A percentile compares a stretch with the other conserved stretches of the same genome.
phyloP scores from a whole-genome alignment of 2,113 vertebrate species.

The Gila orcuttii region DNA sequence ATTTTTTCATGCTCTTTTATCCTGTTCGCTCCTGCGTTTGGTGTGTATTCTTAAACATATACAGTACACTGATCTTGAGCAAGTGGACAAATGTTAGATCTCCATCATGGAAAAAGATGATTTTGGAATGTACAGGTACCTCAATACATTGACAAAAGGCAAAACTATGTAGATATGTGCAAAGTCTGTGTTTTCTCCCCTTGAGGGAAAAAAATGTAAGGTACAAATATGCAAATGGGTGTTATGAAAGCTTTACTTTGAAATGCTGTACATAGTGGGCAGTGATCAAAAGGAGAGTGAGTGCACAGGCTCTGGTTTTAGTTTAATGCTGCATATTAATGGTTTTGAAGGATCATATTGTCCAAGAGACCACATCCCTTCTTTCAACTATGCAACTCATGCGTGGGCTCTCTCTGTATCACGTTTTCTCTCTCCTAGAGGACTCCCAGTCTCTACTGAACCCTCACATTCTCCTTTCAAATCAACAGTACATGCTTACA shows the following conservation, averaged over 20 bases:
- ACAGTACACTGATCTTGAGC: slow-evolving; percentile 70
- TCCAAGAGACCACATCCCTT: slow-evolving; percentile 81
- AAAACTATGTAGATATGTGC: slow-evolving; percentile 88
- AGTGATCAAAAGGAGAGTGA: slow-evolving; percentile 77
- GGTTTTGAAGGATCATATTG: slow-evolving; percentile 74
- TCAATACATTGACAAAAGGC: slow-evolving; percentile 64
- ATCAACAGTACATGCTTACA: slow-evolving; percentile 14
- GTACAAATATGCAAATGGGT: slow-evolving; percentile 99
- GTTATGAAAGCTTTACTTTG: slow-evolving; percentile 99
- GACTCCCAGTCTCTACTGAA: slow-evolving; percentile 77
- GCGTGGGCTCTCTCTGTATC: slow-evolving; percentile 76
- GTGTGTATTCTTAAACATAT: slow-evolving; percentile 78
- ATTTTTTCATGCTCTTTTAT: slow-evolving; percentile 80
- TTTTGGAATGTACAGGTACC: slow-evolving; percentile 65
- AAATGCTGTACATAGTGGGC: slow-evolving; percentile 93
- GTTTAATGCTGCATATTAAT: slow-evolving; percentile 68
- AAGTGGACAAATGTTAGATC: slow-evolving; percentile 41
- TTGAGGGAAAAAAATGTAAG: slow-evolving; percentile 79
- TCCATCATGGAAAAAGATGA: slow-evolving; percentile 27
- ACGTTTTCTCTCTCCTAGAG: slow-evolving; percentile 61
- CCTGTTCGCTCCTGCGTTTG: slow-evolving; percentile 72
- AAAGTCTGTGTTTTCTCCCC: slow-evolving; percentile 82
- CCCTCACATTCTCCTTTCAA: slow-evolving; percentile 44
- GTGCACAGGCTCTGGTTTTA: slow-evolving; percentile 84
- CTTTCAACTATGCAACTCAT: slow-evolving; percentile 99